Evolutionary conservation across 35 echinoderm and acorn worm species (phyloP), one percentile per base, ranked within the genome.

Genomic region (Strongylocentrotus purpuratus): DNA sequence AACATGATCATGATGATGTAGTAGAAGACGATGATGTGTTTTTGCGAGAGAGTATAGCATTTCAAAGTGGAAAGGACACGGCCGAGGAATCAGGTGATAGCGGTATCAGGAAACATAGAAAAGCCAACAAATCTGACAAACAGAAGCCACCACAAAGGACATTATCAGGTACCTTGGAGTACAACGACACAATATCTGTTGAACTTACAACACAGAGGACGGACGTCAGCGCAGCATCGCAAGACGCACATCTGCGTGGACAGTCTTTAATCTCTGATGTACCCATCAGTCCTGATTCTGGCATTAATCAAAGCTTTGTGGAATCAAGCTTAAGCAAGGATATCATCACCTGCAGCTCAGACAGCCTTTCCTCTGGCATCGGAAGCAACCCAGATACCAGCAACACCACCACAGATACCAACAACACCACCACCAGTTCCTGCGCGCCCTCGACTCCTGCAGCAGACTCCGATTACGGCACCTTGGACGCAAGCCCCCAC

Each of bases 271-370:
- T 48, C 20, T 93, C 46, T 13, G 91, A 93, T 10, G 18, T 31
- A 5, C 45, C 48, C 5, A 9, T 58, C 45, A 55, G 91, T 93
- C 91, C 91, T 10, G 91, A 48, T 58, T 46, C 46, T 28, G 65
- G 65, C 46, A 46, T 46, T 18, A 46, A 93, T 10, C 91, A 93
- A 31, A 93, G 91, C 48, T 47, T 93, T 32, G 48, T 50, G 46
- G 32, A 47, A 22, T 93, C 91, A 12, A 46, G 28, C 45, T 46
- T 93, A 45, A 46, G 33, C 41, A 45, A 20, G n/a, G 91, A 47
- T 14, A 93, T 94, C 11, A 13, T n/a, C 17, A 86, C 59, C 14
- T 94, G 94, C 32, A 94, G 85, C 32, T 85, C 94, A 7, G 85
- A 94, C 33, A 94, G 85, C 20, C 32, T 94, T 0, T 71, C 94